Conservation (phyloP, 2,888 invertebrate genomes). For the Augochlorella aurata region DNA sequence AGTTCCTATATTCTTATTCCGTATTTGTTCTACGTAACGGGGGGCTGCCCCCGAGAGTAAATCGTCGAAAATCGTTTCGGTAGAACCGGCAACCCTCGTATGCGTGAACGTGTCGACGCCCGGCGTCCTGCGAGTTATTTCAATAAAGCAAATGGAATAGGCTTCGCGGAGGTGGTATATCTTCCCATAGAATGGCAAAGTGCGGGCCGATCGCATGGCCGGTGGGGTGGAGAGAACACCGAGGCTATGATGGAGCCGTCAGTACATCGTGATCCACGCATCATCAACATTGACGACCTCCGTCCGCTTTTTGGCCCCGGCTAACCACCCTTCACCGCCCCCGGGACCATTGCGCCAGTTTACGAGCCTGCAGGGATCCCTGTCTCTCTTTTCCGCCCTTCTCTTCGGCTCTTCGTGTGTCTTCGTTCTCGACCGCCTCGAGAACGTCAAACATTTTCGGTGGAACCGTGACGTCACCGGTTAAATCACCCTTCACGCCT, state of each 20-base stretch:
- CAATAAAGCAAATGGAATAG: constrained; percentile 74
- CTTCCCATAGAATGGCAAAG: constrained; percentile 59
- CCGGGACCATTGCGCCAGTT: constrained; percentile 72
- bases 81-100: constrained; percentile 33
- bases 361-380: constrained; percentile 73
- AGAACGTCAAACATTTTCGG: constrained; percentile 43
- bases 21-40: neutral
- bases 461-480: constrained; percentile 74
- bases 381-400: constrained; percentile 50
- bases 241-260: constrained; percentile 74
- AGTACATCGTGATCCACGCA: constrained; percentile 80
- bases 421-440: constrained; percentile 21
- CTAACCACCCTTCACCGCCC: constrained; percentile 54
- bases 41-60: constrained; percentile 38
- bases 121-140: constrained; percentile 67
- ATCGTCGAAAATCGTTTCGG: constrained; percentile 54
- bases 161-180: constrained; percentile 61
- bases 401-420: constrained; percentile 10
- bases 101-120: constrained; percentile 52
- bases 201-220: constrained; percentile 41
- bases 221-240: constrained; percentile 38
- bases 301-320: constrained; percentile 75
- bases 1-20: constrained; percentile 15
- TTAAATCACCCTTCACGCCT: constrained; percentile 78
- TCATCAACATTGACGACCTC: constrained; percentile 81